Percentiles rank a stretch among this genome's conserved stretches.
Evolutionary conservation across 2,888 invertebrate genomes (phyloP).

Genomic region (Pollenia amentaria): DNA sequence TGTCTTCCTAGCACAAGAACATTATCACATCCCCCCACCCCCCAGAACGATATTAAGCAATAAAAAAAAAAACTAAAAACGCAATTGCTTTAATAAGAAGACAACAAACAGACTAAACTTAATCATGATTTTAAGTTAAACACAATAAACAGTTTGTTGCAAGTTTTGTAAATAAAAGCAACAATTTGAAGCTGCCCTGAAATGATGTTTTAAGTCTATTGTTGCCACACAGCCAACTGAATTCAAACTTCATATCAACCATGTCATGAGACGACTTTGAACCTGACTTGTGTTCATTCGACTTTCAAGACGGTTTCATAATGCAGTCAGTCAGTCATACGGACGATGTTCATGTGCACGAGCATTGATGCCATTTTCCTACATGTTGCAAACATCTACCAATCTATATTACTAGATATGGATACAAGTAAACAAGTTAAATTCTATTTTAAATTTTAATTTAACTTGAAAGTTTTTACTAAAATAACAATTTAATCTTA

Average conservation of each 20-base stretch:
- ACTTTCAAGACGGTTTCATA: slow-evolving; percentile 59
- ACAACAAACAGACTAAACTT: slow-evolving; percentile 47
- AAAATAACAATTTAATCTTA: slow-evolving; percentile 11
- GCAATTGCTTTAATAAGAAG: slow-evolving; percentile 46
- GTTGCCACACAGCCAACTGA: slow-evolving; percentile 37
- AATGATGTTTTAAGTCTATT: slow-evolving; percentile 25
- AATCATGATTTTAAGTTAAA: slow-evolving; percentile 60
- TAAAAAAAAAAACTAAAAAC: slow-evolving; percentile 19
- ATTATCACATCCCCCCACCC: neutral
- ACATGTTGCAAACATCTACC: slow-evolving; percentile 19
- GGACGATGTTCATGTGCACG: slow-evolving; percentile 13
- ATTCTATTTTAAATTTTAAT: slow-evolving; percentile 59
- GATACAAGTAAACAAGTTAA: neutral
- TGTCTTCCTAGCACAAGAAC: slow-evolving; percentile 17
- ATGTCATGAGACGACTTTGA: slow-evolving; percentile 65
- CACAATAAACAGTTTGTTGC: slow-evolving; percentile 50
- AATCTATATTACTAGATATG: neutral
- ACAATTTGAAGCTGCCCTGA: slow-evolving; percentile 15
- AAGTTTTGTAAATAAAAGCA: neutral
- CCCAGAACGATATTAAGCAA: slow-evolving; percentile 2
- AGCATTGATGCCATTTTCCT: slow-evolving; percentile 24
- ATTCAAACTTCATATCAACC: slow-evolving; percentile 28
- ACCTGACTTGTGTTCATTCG: slow-evolving; percentile 62
- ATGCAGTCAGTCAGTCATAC: slow-evolving; percentile 31
- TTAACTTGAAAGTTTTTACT: slow-evolving; percentile 35